Base-by-base conservation (phyloP, 2,113 vertebrate genomes). In the Kryptolebias marmoratus region DNA sequence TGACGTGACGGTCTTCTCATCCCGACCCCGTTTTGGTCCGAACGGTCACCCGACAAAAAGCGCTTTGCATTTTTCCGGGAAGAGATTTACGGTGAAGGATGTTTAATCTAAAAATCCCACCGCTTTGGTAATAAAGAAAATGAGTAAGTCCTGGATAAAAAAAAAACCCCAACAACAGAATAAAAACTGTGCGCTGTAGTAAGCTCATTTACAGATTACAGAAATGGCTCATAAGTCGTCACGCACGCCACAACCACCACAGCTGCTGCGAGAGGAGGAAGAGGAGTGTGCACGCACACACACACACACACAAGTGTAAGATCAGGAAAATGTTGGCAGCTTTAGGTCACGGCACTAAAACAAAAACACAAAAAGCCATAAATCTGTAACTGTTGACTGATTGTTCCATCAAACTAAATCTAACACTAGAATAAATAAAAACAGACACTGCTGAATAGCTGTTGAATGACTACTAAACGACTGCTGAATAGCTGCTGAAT, bases 151-250 rank as follows among this genome's bases (percentile, higher is more conserved):
- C 71, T 70, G 80, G 67, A 85, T 88, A 22, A 27, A 31, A 0
- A 81, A 80, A 84, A 81, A 88, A 76, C 42, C 10, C 14, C 22
- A 22, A 22, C 22, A 22, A 22, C 22, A 27, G 22, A 0, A 81
- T 80, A 83, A 81, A 88, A 75, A 59, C 16, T 13, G 48, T 71
- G 72, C 72, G 0, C 54, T 68, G 75, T 74, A 28, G 54, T 87
- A 90, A 91, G 79, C 88, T 89, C 88, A 90, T 91, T 90, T 84
- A 78, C 79, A 84, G 84, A 88, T 90, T 89, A 88, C 31, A 77
- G 82, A 81, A 86, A 81, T 50, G 64, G 74, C 73, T 66, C 68
- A 79, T 52, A 55, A 60, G 78, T 73, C 50, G 14, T 44, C 60
- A 27, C 1, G 27, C 64, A 79, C 48, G 42, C 64, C 64, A 53